Evolutionary conservation across 2,113 vertebrate species (phyloP), one percentile per base, ranked within the genome.

Genomic region (Sporophila hypoxantha): DNA sequence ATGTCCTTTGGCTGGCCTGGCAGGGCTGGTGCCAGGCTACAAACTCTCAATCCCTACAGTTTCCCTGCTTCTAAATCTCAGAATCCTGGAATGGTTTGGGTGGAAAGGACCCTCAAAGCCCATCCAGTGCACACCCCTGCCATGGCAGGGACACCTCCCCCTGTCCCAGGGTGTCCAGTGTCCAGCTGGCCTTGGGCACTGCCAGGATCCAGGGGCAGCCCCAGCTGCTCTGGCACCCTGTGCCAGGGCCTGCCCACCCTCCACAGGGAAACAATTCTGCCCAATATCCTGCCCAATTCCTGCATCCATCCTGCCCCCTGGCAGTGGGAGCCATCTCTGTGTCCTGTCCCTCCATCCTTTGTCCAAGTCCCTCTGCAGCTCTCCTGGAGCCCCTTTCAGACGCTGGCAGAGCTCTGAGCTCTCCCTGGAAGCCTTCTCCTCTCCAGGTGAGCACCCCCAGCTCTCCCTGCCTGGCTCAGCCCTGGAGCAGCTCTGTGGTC

Each of bases 81-180:
- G 37, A 52, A 59, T 39, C 19, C 17, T 14, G 13, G 60, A 14
- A 12, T n/a, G 12, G 7, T n/a, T 65, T n/a, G 59, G 32, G 32
- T 18, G 17, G 0, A 22, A 57, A 14, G 11, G 14, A 26, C 36
- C 6, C 25, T 41, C 0, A 2, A 27, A 37, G 2, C 14, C n/a
- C 18, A 8, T 5, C 13, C 47, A 49, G 47, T 49, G 47, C 47
- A n/a, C 47, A 15, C 47, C 47, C 47, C 46, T 17, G 16, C 34
- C 56, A 5, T 56, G 41, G 65, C 65, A 64, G 57, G 57, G 41
- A 70, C 49, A 42, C 36, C 36, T 71, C 0, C 57, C 75, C 22
- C 36, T 11, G 9, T 12, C 26, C 57, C 73, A 85, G 71, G 39
- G 1, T 53, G 82, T 6, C 52, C 14, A 62, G 0, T 42, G 12